Evolutionary conservation across 2,888 invertebrate species (phyloP).

Genomic region (Aporophyla nigra): DNA sequence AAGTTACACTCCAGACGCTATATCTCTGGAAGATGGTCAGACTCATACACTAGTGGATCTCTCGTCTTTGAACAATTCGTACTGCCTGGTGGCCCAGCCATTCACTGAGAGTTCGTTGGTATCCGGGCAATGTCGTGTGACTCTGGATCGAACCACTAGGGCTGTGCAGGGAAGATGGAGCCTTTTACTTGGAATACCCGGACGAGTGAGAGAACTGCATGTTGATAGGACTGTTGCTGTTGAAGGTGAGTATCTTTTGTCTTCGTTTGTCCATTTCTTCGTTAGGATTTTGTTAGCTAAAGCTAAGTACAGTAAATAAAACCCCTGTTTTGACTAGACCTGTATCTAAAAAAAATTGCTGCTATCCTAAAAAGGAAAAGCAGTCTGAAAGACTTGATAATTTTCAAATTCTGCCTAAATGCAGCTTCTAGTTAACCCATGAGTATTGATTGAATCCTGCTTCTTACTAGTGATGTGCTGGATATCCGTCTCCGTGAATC

Average conservation of each 20-base stretch:
- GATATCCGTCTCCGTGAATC: too few relatives aligned
- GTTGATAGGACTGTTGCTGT: conserved; percentile 80
- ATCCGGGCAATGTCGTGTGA: conserved; percentile 84
- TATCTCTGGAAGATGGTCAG: conserved; percentile 80
- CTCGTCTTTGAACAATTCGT: conserved; percentile 77
- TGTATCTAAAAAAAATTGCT: neutral
- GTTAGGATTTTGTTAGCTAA: conserved; percentile 1
- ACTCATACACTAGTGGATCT: conserved; percentile 74
- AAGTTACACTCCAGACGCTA: conserved; percentile 71
- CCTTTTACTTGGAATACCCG: conserved; percentile 84
- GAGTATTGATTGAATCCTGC: neutral
- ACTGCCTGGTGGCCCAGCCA: conserved; percentile 84
- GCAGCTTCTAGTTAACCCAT: neutral
- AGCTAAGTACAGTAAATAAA: neutral
- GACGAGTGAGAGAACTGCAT: conserved; percentile 82
- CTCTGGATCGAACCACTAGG: conserved; percentile 81
- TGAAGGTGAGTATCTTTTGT: conserved; percentile 74
- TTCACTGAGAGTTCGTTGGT: conserved; percentile 84
- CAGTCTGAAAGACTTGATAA: neutral
- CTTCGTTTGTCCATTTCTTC: neutral
- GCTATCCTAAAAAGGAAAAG: neutral
- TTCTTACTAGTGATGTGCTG: too few relatives aligned
- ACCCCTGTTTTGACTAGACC: neutral
- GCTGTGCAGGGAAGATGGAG: conserved; percentile 88
- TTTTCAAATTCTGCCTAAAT: neutral